A percentile compares a stretch with the other conserved stretches of the same genome.
phyloP scores from a whole-genome alignment of 2,888 invertebrate species.

The Meliscaeva auricollis region DNA sequence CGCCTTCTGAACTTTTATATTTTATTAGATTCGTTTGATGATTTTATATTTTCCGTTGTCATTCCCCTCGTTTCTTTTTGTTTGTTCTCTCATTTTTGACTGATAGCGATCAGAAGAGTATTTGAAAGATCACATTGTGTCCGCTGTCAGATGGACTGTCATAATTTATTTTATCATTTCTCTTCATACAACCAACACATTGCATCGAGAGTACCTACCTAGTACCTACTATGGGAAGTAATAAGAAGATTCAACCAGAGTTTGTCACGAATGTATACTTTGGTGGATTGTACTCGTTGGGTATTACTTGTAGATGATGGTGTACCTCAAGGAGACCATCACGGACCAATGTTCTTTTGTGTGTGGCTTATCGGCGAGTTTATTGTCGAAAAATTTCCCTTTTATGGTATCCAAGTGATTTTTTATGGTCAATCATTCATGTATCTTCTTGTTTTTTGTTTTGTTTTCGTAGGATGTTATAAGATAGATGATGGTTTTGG shows the following conservation, averaged over 20 bases:
- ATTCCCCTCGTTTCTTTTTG: not conserved
- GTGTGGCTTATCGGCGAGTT: constrained; percentile 62
- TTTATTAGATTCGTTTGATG: constrained; percentile 69
- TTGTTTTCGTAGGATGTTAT: constrained; percentile 23
- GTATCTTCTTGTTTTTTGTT: constrained; percentile 22
- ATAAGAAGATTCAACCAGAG: constrained; percentile 17
- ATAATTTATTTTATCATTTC: constrained; percentile 71
- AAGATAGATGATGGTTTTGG: constrained; percentile 43
- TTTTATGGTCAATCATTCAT: constrained; percentile 75
- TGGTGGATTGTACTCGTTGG: constrained; percentile 37
- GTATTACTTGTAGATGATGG: constrained; percentile 13
- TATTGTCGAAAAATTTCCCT: constrained; percentile 72
- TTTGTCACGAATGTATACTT: constrained; percentile 62
- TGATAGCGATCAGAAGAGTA: constrained; percentile 70
- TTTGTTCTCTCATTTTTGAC: constrained; percentile 48
- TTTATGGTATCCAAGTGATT: constrained; percentile 74
- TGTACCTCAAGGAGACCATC: constrained; percentile 64
- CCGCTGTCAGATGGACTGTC: constrained; percentile 73
- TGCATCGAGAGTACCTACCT: no score
- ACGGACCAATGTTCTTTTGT: constrained; percentile 56
- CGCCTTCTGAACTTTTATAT: constrained; percentile 52
- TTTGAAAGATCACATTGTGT: constrained; percentile 75
- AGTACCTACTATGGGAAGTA: no score
- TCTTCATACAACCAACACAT: not conserved
- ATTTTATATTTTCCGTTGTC: constrained; percentile 19